phyloP scores from a whole-genome alignment of 2,113 vertebrate genomes.

The Gymnocephalus cernua region DNA sequence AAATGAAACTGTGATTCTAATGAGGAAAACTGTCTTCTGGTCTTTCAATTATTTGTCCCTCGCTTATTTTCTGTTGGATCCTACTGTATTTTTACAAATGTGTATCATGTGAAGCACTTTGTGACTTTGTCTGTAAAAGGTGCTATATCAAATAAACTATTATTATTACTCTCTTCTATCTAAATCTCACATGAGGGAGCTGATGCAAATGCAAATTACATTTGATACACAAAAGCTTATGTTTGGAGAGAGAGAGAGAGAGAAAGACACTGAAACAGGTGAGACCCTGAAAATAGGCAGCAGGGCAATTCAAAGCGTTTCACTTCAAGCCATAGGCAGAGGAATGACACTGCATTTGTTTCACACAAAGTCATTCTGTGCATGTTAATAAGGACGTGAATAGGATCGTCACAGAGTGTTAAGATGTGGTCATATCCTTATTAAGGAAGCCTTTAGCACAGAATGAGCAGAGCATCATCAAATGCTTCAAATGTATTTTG shows the following conservation, averaged over 20 bases:
- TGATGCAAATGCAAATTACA: slow-evolving; percentile 31
- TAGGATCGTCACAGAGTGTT: slow-evolving; percentile 45
- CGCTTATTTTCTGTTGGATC: too few species aligned
- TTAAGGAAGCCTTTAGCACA: slow-evolving; percentile 14
- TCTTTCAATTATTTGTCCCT: too few species aligned
- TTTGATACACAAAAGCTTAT: not conserved
- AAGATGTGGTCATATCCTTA: slow-evolving; percentile 27
- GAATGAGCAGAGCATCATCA: not conserved
- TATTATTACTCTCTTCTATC: not conserved
- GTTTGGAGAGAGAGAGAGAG: not conserved
- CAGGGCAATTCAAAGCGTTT: slow-evolving; percentile 3
- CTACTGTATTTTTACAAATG: too few species aligned
- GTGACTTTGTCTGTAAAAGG: too few species aligned
- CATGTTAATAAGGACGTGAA: slow-evolving; percentile 50
- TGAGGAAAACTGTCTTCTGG: slow-evolving; percentile 8
- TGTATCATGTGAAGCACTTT: too few species aligned
- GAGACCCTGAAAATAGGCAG: not conserved
- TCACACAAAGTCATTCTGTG: slow-evolving; percentile 22
- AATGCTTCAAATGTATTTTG: too few species aligned
- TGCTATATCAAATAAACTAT: too few species aligned
- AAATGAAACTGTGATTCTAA: slow-evolving; percentile 36
- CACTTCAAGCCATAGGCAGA: slow-evolving; percentile 2
- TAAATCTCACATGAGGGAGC: slow-evolving; percentile 8
- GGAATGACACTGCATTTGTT: not conserved
- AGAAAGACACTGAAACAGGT: slow-evolving; percentile 18